Base-by-base conservation (phyloP, 2,888 invertebrate genomes). In the Cephalotes varians region DNA sequence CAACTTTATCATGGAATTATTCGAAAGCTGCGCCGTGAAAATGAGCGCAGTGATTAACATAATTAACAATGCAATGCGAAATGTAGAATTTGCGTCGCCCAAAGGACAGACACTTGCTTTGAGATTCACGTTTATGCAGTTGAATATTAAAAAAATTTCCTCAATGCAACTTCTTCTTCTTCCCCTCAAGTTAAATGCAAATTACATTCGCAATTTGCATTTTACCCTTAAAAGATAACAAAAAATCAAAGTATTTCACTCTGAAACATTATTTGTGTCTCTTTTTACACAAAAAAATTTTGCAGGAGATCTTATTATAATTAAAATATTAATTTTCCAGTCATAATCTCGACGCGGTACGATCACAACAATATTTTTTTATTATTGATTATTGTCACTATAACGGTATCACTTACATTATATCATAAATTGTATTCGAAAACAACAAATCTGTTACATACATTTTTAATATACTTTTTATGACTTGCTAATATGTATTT, bases 21-120 rank as follows among this genome's bases (percentile, higher is more conserved):
- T 40, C 15, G 47, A 51, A 73, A 58, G 21, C 44, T 12, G 18
- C 34, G 18, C 25, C 28, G 15, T 60, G 34, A 72, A 80, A 80
- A 49, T 15, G 60, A n/a, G 58, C 28, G 47, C 25, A 73, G 7
- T 73, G 25, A 80, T 80, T 80, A 72, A 73, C 74, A 80, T 80
- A 73, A 73, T 73, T 80, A 60, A 60, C 80, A 49, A 47, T 80
- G 37, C 49, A 71, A 28, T 58, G 37, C 15, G 47, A 80, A 25
- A 74, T 47, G 37, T 74, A 80, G 21, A 34, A 72, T 74, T 54
- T 40, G 9, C 18, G 21, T 65, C 6, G 21, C 7, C 40, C 21
- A 67, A 77, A 56, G 54, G 54, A 54, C 40, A 77, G 31, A 44
- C n/a, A n/a, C 5, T 67, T 40, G 15, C 65, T 28, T 54, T 44